Percentiles rank a stretch among this genome's conserved stretches.
Evolutionary conservation across 2,888 invertebrate genomes (phyloP).

Genomic region (Congeria kusceri): DNA sequence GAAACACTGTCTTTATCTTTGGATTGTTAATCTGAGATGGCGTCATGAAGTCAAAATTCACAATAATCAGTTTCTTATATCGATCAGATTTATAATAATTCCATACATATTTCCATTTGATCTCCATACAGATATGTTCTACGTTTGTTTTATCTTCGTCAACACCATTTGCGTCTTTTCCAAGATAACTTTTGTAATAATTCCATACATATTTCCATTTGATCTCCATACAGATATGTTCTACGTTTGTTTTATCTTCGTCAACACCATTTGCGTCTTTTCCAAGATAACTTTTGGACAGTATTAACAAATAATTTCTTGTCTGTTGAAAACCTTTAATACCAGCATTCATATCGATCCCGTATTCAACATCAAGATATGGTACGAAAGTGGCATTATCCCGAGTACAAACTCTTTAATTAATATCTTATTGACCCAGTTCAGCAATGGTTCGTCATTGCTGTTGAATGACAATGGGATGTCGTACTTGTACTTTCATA

Average conservation of each 20-base stretch:
- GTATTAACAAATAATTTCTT: conserved; percentile 36
- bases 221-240: conserved; percentile 28
- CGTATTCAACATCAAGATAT: conserved; percentile 25
- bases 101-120: conserved; percentile 50
- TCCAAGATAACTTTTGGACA: conserved; percentile 34
- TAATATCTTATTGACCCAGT: conserved; percentile 40
- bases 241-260: background rate
- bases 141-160: too few species aligned
- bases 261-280: background rate
- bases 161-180: too few species aligned
- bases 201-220: conserved; percentile 51
- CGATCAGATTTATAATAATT: conserved; percentile 21
- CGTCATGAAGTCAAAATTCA: conserved; percentile 41
- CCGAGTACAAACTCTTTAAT: conserved; percentile 4
- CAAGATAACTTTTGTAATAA: conserved; percentile 20
- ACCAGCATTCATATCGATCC: conserved; percentile 23
- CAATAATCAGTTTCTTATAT: conserved; percentile 23
- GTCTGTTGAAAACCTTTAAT: conserved; percentile 9
- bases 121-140: conserved; percentile 28
- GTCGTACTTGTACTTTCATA: conserved; percentile 17
- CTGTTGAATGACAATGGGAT: conserved; percentile 42
- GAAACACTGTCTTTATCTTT: conserved; percentile 35
- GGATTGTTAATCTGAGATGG: conserved; percentile 24
- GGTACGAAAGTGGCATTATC: conserved; percentile 34
- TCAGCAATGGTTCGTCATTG: conserved; percentile 18